These are phyloP conservation scores for Eulemur rubriventer DNA, from an alignment of 2,797 vertebrate species.

Conservation along the genomic window DNA sequence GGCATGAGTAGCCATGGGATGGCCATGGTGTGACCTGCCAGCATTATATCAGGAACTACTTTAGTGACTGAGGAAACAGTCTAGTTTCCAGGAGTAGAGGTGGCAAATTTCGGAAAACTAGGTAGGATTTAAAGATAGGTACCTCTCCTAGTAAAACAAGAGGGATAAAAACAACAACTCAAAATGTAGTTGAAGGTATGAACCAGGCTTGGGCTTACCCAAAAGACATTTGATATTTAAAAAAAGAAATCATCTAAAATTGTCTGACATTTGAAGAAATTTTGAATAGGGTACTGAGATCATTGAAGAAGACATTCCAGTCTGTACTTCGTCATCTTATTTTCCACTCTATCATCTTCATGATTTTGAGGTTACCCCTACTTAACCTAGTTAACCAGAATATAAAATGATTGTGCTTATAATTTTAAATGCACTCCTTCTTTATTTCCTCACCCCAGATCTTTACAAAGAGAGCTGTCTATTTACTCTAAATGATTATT, in stretches of 20 bases:
- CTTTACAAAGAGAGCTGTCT: background rate
- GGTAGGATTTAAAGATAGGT: background rate
- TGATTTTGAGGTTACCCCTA: background rate
- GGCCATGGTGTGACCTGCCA: background rate
- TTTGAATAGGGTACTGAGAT: background rate
- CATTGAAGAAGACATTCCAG: background rate
- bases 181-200: background rate
- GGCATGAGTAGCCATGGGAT: background rate
- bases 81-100: background rate
- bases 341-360: background rate
- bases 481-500: background rate
- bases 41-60: background rate
- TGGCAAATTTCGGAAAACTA: background rate
- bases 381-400: background rate
- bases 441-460: background rate
- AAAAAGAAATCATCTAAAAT: background rate
- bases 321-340: no score
- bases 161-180: background rate
- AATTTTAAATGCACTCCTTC: background rate
- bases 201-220: background rate
- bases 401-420: background rate
- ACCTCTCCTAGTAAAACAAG: background rate
- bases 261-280: background rate
- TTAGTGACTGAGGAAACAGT: background rate
- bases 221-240: background rate